These are phyloP conservation scores for Hipparchia semele DNA, from an alignment of 2,888 invertebrate genomes.

Conservation along the genomic window DNA sequence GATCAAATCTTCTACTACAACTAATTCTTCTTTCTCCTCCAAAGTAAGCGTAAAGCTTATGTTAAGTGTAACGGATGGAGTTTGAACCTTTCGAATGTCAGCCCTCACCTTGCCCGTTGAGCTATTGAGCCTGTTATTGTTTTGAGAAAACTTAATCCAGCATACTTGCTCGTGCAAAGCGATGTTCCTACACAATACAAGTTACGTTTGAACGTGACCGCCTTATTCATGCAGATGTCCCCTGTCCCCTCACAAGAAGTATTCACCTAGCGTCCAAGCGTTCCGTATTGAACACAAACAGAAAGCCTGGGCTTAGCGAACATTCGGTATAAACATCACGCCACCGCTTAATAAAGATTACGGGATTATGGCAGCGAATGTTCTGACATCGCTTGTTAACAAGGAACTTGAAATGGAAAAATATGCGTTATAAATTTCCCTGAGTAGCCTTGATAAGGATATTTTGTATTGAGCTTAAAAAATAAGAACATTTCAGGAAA, in stretches of 20 bases:
- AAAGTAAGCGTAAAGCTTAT: too few relatives aligned
- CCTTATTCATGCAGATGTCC: slow-evolving; percentile 78
- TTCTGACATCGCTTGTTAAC: slow-evolving; percentile 28
- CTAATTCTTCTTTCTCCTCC: too few relatives aligned
- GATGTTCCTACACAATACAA: slow-evolving; percentile 56
- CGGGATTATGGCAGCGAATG: slow-evolving; percentile 41
- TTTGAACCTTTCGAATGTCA: too few relatives aligned
- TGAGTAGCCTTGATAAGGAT: neutral
- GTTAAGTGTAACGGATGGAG: too few relatives aligned
- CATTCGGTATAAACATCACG: slow-evolving; percentile 53
- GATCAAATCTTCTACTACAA: too few relatives aligned
- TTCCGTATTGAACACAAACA: slow-evolving; percentile 54
- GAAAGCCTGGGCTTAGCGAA: slow-evolving; percentile 53
- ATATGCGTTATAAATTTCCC: slow-evolving; percentile 10
- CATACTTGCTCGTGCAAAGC: slow-evolving; percentile 32
- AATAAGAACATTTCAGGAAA: neutral
- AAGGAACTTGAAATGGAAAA: slow-evolving; percentile 22
- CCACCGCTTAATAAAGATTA: slow-evolving; percentile 59
- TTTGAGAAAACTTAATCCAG: slow-evolving; percentile 29
- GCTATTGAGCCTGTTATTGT: too few relatives aligned
- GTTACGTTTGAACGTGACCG: slow-evolving; percentile 73
- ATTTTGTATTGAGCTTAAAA: neutral
- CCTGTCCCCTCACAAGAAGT: slow-evolving; percentile 53
- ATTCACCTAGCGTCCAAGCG: slow-evolving; percentile 65
- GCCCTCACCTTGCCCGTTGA: too few relatives aligned